Percentiles rank a stretch among this genome's conserved stretches.
Conservation (phyloP, 30 jellyfish, hydroid and myxozoan genomes). For the Turritopsis rubra region DNA sequence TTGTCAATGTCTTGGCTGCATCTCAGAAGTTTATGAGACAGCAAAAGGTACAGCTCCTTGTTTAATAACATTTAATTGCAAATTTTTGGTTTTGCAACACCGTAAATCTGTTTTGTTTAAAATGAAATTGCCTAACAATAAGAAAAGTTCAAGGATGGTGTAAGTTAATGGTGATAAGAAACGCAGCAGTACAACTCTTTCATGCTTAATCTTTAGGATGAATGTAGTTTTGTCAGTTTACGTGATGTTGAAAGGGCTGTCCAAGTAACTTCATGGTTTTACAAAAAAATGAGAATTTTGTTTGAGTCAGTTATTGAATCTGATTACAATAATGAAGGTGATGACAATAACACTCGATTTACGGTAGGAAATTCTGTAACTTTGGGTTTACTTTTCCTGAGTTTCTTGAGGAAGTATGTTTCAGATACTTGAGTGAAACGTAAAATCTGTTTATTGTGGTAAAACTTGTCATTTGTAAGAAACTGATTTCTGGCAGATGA, state of each 20-base stretch:
- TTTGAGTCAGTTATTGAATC: constrained; percentile 22
- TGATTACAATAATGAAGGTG: constrained; percentile 8
- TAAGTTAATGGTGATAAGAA: too few species aligned
- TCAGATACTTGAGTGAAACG: too few species aligned
- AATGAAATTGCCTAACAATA: too few species aligned
- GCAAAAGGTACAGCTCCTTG: constrained; percentile 28
- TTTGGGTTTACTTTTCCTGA: not conserved
- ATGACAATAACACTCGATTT: not conserved
- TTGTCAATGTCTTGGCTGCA: constrained; percentile 32
- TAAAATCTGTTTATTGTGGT: too few species aligned
- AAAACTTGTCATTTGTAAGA: not conserved
- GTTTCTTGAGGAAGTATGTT: not conserved
- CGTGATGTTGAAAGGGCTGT: too few species aligned
- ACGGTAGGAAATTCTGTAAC: not conserved
- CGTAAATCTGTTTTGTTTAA: too few species aligned
- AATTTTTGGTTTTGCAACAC: too few species aligned
- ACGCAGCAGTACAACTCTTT: too few species aligned
- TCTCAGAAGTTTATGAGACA: constrained; percentile 47
- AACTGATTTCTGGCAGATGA: not conserved
- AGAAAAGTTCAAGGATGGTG: too few species aligned
- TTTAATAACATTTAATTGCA: too few species aligned
- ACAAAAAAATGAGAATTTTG: constrained; percentile 38
- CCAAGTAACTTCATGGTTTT: constrained; percentile 63
- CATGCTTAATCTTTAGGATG: constrained; percentile 33
- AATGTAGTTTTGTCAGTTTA: constrained; percentile 76